These are phyloP conservation scores for Drosophila conformis DNA, from an alignment of 2,888 invertebrate species.

Conservation along the genomic window DNA sequence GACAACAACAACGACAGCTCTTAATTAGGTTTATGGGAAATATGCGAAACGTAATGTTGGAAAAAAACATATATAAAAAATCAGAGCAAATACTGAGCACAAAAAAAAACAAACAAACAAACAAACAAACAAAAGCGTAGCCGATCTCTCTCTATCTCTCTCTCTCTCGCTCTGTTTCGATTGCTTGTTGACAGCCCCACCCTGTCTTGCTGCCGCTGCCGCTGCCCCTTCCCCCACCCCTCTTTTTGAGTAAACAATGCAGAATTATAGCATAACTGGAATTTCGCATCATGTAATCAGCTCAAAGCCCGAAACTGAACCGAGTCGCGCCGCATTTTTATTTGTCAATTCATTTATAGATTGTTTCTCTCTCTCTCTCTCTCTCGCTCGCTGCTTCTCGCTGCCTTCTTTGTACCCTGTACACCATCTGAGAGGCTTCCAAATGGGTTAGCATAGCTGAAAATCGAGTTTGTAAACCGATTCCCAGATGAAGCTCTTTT, in stretches of 20 bases:
- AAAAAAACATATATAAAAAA: slow-evolving; percentile 35
- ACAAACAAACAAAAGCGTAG: slow-evolving; percentile 22
- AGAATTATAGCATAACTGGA: slow-evolving; percentile 79
- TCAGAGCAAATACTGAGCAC: slow-evolving; percentile 36
- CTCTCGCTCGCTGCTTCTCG: background rate
- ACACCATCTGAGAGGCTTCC: background rate
- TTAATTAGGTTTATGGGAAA: slow-evolving; percentile 79
- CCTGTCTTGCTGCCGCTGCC: background rate
- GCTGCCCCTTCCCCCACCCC: background rate
- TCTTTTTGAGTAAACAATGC: slow-evolving; percentile 57
- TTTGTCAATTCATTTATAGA: slow-evolving; percentile 78
- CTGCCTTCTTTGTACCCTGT: background rate
- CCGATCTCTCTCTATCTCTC: background rate
- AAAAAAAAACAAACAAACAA: slow-evolving; percentile 24
- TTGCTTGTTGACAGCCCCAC: background rate
- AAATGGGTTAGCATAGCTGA: background rate
- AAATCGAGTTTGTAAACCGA: background rate
- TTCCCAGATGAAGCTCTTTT: background rate
- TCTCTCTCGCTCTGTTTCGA: background rate
- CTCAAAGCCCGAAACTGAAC: slow-evolving; percentile 27
- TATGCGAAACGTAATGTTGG: slow-evolving; percentile 64
- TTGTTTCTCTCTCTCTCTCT: slow-evolving; percentile 20
- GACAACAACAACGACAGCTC: slow-evolving; percentile 46
- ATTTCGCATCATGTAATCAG: slow-evolving; percentile 76
- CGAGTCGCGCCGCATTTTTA: slow-evolving; percentile 61